Evolutionary conservation across 2,113 vertebrate genomes (phyloP).

Genomic region (Hippolais icterina): DNA sequence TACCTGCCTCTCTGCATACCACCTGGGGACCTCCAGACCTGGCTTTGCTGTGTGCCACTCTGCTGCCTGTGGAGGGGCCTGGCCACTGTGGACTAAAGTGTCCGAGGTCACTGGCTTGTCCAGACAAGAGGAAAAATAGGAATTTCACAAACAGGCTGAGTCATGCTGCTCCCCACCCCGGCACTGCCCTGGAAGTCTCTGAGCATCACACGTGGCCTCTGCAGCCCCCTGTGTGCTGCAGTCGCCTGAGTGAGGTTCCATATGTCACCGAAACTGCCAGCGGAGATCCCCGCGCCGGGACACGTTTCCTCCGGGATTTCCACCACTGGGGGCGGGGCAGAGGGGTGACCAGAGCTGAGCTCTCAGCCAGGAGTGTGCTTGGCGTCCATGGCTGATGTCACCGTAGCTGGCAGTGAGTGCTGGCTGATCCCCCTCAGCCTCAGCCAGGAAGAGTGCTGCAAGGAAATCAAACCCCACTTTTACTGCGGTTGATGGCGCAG

Average conservation of each 20-base stretch:
- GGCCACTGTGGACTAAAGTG: background rate
- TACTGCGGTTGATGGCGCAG: background rate
- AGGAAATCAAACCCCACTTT: background rate
- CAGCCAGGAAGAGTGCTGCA: fast-evolving
- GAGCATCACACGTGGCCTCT: fast-evolving
- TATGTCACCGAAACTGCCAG: background rate
- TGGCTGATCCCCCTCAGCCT: background rate
- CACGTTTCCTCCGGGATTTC: background rate
- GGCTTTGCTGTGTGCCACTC: background rate
- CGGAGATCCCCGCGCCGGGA: fast-evolving
- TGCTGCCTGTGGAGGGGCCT: background rate
- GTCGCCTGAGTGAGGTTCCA: fast-evolving
- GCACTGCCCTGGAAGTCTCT: background rate
- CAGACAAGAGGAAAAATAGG: background rate
- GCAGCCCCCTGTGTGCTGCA: fast-evolving
- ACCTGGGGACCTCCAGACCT: background rate
- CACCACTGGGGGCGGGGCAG: fast-evolving
- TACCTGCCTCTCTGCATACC: background rate
- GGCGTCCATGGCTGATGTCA: background rate
- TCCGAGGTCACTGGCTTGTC: background rate
- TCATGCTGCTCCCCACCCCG: background rate
- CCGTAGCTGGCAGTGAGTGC: background rate
- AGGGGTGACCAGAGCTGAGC: background rate
- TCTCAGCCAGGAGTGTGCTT: background rate
- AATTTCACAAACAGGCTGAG: conserved; percentile 42